A percentile compares a stretch with the other conserved stretches of the same genome.
Conservation (phyloP, 2,888 invertebrate genomes). For the Diploptera punctata region DNA sequence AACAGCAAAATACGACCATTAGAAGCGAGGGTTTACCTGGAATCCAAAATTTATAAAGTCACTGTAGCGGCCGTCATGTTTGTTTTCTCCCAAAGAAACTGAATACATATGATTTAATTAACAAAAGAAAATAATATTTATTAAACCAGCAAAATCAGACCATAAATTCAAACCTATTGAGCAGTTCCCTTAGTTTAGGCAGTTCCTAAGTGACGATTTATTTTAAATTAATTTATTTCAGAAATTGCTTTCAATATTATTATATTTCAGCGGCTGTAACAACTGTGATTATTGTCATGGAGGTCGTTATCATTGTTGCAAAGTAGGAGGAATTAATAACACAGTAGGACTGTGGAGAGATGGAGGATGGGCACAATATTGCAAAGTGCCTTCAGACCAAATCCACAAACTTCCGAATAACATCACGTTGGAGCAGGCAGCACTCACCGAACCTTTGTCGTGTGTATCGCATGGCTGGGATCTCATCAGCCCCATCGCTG, state of each 20-base stretch:
- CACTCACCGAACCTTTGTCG: slow-evolving; percentile 71
- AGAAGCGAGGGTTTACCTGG: too few relatives aligned
- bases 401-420: slow-evolving; percentile 64
- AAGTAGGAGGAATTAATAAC: slow-evolving; percentile 63
- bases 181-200: too few relatives aligned
- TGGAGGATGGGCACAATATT: slow-evolving; percentile 75
- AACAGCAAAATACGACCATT: too few relatives aligned
- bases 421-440: slow-evolving; percentile 67
- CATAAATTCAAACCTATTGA: too few relatives aligned
- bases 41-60: too few relatives aligned
- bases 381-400: slow-evolving; percentile 65
- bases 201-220: too few relatives aligned
- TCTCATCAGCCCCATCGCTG: slow-evolving; percentile 63
- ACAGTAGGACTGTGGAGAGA: slow-evolving; percentile 70
- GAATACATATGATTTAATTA: too few relatives aligned
- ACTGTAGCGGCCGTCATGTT: too few relatives aligned
- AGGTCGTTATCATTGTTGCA: slow-evolving; percentile 70
- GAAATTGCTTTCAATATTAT: neutral
- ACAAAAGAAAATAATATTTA: too few relatives aligned
- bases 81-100: too few relatives aligned
- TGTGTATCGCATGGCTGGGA: slow-evolving; percentile 75
- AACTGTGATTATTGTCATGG: slow-evolving; percentile 67
- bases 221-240: too few relatives aligned
- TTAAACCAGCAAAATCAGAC: too few relatives aligned
- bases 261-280: slow-evolving; percentile 63